Percentiles rank a stretch among this genome's conserved stretches.
phyloP scores from a whole-genome alignment of 2,797 vertebrate genomes.

The Artibeus jamaicensis region DNA sequence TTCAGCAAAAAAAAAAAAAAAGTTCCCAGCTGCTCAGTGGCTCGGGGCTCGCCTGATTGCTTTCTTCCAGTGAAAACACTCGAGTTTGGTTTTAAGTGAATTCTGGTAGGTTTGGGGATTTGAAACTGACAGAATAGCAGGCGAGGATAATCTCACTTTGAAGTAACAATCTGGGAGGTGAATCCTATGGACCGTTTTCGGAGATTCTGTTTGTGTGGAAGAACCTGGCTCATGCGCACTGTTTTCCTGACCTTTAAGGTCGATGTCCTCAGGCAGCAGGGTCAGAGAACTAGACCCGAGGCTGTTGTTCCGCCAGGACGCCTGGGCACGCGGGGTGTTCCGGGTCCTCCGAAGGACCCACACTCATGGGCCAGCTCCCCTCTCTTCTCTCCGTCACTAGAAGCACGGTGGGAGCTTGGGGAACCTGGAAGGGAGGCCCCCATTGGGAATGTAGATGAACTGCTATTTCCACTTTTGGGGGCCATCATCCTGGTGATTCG shows the following conservation, averaged over 20 bases:
- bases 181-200: constrained; percentile 39
- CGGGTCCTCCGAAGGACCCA: not conserved
- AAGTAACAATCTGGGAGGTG: constrained; percentile 54
- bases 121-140: constrained; percentile 63
- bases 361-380: not conserved
- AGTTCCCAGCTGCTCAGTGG: constrained; percentile 66
- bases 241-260: not conserved
- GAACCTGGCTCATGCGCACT: not conserved
- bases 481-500: not conserved
- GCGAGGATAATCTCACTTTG: constrained; percentile 65
- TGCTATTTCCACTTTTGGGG: not conserved
- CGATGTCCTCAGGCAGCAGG: not conserved
- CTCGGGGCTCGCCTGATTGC: constrained; percentile 68
- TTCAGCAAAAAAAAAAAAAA: constrained; percentile 11
- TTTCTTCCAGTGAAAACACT: constrained; percentile 71
- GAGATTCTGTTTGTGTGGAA: not conserved
- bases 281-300: not conserved
- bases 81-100: constrained; percentile 70
- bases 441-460: not conserved
- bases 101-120: constrained; percentile 70
- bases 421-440: not conserved
- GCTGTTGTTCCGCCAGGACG: not conserved
- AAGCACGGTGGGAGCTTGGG: not conserved
- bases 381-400: not conserved
- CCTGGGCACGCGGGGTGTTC: not conserved